Percentiles rank a stretch among this genome's conserved stretches.
Conservation (phyloP, 2,797 vertebrate genomes). For the Scolopax bukidnonensis region DNA sequence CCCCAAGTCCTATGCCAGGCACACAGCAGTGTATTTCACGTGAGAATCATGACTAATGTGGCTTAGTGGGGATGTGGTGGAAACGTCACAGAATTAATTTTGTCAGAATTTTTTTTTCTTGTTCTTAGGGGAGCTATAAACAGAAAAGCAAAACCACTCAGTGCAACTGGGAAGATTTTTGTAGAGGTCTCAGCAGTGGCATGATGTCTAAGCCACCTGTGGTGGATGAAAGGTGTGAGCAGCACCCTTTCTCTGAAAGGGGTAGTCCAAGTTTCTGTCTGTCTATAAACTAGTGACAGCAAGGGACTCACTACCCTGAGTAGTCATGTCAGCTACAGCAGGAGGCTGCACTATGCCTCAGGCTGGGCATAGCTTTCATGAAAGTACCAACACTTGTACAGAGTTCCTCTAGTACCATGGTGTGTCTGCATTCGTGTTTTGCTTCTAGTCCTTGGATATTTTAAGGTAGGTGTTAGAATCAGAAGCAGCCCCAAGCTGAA, state of each 20-base stretch:
- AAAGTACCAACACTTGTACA: not conserved
- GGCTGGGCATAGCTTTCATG: not conserved
- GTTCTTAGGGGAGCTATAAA: not conserved
- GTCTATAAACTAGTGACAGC: not conserved
- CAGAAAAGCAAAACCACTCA: not conserved
- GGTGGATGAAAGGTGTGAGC: not conserved
- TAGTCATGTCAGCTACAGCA: accelerated
- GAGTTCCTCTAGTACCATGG: not conserved
- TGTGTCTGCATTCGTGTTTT: not conserved
- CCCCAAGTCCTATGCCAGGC: not conserved
- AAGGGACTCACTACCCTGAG: not conserved
- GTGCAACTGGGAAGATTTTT: not conserved
- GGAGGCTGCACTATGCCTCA: not conserved
- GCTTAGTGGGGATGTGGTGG: not conserved
- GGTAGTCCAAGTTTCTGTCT: not conserved
- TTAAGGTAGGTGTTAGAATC: not conserved
- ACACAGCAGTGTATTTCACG: not conserved
- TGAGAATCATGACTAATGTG: not conserved
- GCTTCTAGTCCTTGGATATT: not conserved
- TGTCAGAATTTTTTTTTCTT: not conserved
- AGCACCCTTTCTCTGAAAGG: not conserved
- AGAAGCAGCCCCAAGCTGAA: not conserved
- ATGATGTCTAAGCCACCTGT: not conserved
- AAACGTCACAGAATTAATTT: not conserved
- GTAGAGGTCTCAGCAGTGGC: not conserved